Evolutionary conservation across 1,140 invertebrate genomes (phyloP).

Genomic region (Drosophila sp.): DNA sequence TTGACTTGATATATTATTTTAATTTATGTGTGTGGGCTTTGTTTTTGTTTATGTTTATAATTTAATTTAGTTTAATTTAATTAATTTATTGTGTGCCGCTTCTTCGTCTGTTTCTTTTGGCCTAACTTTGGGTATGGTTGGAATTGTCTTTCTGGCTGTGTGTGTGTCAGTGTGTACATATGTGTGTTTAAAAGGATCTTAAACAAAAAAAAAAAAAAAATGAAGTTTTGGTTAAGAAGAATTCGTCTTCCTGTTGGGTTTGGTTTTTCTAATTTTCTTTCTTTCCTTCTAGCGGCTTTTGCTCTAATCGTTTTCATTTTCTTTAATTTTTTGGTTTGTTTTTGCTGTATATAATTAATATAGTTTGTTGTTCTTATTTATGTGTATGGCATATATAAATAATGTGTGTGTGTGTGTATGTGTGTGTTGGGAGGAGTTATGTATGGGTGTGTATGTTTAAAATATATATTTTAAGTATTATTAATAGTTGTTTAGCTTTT

Average conservation of each 20-base stretch:
- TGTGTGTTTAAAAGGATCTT: constrained; percentile 23
- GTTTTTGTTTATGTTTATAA: constrained; percentile 16
- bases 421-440: constrained; percentile 6
- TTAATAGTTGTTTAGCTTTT: constrained; percentile 73
- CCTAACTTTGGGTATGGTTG: constrained; percentile 8
- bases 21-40: constrained; percentile 17
- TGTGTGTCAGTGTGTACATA: neutral
- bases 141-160: constrained; percentile 12
- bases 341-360: constrained; percentile 29
- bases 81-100: constrained; percentile 46
- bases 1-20: constrained; percentile 43
- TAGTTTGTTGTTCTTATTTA: constrained; percentile 29
- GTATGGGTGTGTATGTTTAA: constrained; percentile 59
- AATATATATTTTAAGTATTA: constrained; percentile 76
- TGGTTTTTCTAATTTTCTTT: neutral
- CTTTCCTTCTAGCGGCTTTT: constrained; percentile 17
- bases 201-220: constrained; percentile 21
- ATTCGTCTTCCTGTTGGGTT: neutral
- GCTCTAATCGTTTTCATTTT: constrained; percentile 1
- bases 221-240: neutral
- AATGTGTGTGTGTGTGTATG: constrained; percentile 32
- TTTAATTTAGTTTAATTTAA: constrained; percentile 7
- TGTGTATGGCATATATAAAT: constrained; percentile 32
- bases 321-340: neutral
- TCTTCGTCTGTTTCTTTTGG: constrained; percentile 5